Conservation (phyloP, 2,888 invertebrate genomes). For the Acleris sparsana region DNA sequence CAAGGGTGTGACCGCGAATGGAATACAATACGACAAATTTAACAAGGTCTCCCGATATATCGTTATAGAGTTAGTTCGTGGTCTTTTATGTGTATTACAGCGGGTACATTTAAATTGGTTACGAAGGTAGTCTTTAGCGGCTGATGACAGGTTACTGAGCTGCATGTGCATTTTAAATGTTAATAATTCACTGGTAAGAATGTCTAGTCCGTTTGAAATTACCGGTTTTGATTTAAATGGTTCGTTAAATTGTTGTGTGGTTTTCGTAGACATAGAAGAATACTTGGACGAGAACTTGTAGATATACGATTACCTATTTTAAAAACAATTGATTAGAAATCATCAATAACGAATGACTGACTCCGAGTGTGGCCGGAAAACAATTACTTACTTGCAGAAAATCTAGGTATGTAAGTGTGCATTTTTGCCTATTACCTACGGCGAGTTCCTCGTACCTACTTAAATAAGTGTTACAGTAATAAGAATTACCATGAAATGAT, state of each 20-base stretch:
- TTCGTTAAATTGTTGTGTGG: background rate
- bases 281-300: too few species aligned
- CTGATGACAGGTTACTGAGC: constrained; percentile 39
- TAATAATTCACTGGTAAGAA: constrained; percentile 44
- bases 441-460: too few species aligned
- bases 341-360: too few species aligned
- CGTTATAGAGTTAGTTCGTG: constrained; percentile 28
- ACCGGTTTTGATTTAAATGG: constrained; percentile 22
- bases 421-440: too few species aligned
- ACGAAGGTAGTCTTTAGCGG: constrained; percentile 41
- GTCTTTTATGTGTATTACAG: constrained; percentile 35
- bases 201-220: constrained; percentile 33
- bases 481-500: too few species aligned
- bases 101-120: constrained; percentile 40
- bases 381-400: too few species aligned
- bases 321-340: too few species aligned
- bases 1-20: constrained; percentile 60
- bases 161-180: constrained; percentile 43
- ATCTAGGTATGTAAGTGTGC: too few species aligned
- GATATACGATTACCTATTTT: too few species aligned
- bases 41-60: constrained; percentile 39
- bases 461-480: too few species aligned
- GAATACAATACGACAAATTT: constrained; percentile 41
- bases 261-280: background rate
- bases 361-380: too few species aligned